A percentile compares a stretch with the other conserved stretches of the same genome.
Conservation (phyloP, 2,888 invertebrate genomes). For the Rutpela maculata region DNA sequence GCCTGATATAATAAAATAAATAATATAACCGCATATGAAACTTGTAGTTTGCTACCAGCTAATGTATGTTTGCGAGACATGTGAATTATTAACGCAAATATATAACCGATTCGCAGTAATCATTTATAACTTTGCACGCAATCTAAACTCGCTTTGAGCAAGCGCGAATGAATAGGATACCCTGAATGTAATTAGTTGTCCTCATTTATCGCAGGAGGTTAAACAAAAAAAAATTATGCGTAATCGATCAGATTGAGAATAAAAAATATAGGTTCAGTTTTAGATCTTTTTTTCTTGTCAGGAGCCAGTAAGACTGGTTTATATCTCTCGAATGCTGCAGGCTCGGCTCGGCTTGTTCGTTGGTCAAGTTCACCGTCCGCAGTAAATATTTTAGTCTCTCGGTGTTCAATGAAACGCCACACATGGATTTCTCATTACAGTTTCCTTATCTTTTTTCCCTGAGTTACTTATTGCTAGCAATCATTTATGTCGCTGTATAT, state of each 20-base stretch:
- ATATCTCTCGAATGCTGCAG: constrained; percentile 61
- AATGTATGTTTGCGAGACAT: constrained; percentile 69
- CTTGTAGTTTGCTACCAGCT: constrained; percentile 71
- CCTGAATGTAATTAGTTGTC: constrained; percentile 53
- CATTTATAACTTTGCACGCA: constrained; percentile 70
- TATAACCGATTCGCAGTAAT: constrained; percentile 67
- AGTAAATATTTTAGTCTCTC: constrained; percentile 71
- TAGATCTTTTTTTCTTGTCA: constrained; percentile 60
- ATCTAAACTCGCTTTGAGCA: constrained; percentile 61
- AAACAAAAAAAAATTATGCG: constrained; percentile 23
- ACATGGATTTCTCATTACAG: constrained; percentile 67
- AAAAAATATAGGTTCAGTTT: constrained; percentile 65
- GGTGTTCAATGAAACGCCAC: constrained; percentile 67
- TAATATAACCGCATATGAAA: constrained; percentile 67
- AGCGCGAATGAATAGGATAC: constrained; percentile 54
- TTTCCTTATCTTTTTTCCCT: constrained; percentile 57
- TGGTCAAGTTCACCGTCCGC: constrained; percentile 69
- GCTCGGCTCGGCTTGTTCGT: constrained; percentile 48
- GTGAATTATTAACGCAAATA: constrained; percentile 70
- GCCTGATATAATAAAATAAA: constrained; percentile 66
- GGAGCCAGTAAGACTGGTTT: constrained; percentile 72
- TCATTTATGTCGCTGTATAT: constrained; percentile 45
- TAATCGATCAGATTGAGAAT: constrained; percentile 39
- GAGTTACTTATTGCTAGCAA: constrained; percentile 48
- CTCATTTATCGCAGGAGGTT: constrained; percentile 44